phyloP scores from a whole-genome alignment of 2,113 vertebrate species.

The Dasyurus viverrinus region DNA sequence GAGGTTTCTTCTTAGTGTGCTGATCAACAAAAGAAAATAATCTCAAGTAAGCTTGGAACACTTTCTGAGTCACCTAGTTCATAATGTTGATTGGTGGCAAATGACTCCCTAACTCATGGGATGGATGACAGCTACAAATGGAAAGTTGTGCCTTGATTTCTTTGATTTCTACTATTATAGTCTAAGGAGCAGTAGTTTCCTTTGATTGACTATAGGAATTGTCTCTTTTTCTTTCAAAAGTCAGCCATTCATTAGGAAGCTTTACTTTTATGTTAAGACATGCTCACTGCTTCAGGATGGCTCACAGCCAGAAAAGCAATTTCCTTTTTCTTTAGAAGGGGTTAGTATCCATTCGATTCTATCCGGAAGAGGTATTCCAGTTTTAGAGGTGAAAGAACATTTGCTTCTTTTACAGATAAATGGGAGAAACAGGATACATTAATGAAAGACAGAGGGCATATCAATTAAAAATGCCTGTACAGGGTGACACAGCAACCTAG shows the following conservation, averaged over 20 bases:
- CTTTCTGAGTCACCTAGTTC: conserved; percentile 58
- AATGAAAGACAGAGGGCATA: conserved; percentile 80
- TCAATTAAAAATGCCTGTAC: conserved; percentile 81
- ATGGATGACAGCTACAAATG: conserved; percentile 40
- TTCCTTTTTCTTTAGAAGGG: conserved; percentile 82
- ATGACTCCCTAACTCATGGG: conserved; percentile 48
- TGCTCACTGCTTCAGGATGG: conserved; percentile 84
- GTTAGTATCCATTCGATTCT: conserved; percentile 79
- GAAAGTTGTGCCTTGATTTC: conserved; percentile 58
- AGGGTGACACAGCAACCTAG: conserved; percentile 71
- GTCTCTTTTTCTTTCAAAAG: conserved; percentile 81
- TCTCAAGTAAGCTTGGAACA: conserved; percentile 2
- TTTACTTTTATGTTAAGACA: conserved; percentile 81
- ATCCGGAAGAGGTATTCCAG: conserved; percentile 84
- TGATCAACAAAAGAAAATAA: conserved; percentile 16
- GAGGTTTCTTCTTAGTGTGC: not conserved
- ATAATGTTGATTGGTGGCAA: conserved; percentile 68
- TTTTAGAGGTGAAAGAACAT: conserved; percentile 85
- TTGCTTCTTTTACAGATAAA: conserved; percentile 84
- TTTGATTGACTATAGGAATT: conserved; percentile 78
- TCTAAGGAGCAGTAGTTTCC: conserved; percentile 65
- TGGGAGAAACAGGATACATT: conserved; percentile 85
- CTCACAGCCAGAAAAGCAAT: conserved; percentile 87
- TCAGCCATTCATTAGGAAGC: conserved; percentile 77
- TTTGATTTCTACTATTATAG: conserved; percentile 70